Conservation (phyloP, 2,113 vertebrate species). For the Gambusia holbrooki region DNA sequence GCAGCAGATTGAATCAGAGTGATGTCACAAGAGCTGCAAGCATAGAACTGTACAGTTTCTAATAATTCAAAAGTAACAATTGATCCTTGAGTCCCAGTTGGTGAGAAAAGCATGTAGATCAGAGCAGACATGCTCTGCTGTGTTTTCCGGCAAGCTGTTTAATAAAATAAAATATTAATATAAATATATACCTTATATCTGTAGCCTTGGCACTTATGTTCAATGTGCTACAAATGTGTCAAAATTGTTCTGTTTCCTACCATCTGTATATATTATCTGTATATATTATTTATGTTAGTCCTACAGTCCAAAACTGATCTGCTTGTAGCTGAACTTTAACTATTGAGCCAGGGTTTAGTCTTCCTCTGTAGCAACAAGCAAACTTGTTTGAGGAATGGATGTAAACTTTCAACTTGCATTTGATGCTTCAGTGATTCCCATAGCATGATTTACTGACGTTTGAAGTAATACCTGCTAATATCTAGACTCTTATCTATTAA, state of each 20-base stretch:
- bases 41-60: slow-evolving; percentile 21
- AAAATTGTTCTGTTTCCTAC: slow-evolving; percentile 35
- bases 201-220: not conserved
- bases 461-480: slow-evolving; percentile 52
- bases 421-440: slow-evolving; percentile 33
- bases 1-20: not conserved
- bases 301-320: too few species aligned
- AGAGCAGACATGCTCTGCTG: slow-evolving; percentile 6
- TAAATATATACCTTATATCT: slow-evolving; percentile 12
- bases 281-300: slow-evolving; percentile 38
- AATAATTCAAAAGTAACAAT: slow-evolving; percentile 21
- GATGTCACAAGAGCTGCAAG: slow-evolving; percentile 33
- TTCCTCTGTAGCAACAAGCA: not conserved
- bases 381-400: slow-evolving; percentile 22
- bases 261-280: too few species aligned
- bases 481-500: slow-evolving; percentile 33
- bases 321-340: slow-evolving; percentile 2
- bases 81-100: slow-evolving; percentile 4
- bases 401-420: not conserved
- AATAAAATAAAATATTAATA: slow-evolving; percentile 14
- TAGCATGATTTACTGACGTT: slow-evolving; percentile 33
- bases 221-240: slow-evolving; percentile 26
- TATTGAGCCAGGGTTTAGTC: not conserved
- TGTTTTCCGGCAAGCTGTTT: slow-evolving; percentile 10
- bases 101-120: not conserved